Base-by-base conservation (phyloP, 1,140 invertebrate species). In the Caenorhabditis latens region DNA sequence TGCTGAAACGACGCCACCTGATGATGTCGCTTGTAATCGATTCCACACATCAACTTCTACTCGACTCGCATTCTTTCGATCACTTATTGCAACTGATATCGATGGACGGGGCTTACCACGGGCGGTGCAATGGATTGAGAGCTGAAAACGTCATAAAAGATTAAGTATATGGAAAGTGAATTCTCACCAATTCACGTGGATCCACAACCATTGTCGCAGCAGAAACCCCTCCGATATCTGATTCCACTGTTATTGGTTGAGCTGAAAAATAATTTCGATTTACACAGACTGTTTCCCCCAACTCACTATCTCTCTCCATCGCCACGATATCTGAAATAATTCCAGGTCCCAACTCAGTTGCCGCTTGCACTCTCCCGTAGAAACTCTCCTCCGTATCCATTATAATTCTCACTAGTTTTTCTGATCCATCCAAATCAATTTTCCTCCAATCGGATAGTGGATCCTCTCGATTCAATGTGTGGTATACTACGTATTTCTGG, bases 241-340 rank as follows among this genome's bases (percentile, higher is more conserved):
- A 79, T 42, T 79, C 71, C 46, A 79, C 71, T 4, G 71, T 53
- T 24, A 79, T 79, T 21, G 71, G 71, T 50, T 79, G 71, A 24
- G 71, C 71, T 79, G 46, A 50, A 79, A 79, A 53, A 53, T 53
- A 8, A 3, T 11, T 8, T 11, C 9, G 3, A 53, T 53, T 53
- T 4, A 5, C 19, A 0, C 2, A 32, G n/a, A 32, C 14, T 63
- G 1, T 63, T 63, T 24, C 14, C 21, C 11, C 11, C 11, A 61
- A 21, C 82, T 57, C 40, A 75, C 53, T 55, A 57, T 85, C 84
- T 43, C 84, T 85, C 24, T 85, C 84, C 46, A 85, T 85, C 2
- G 84, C 84, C 48, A 85, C 84, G 16, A 85, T 67, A 40, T 85
- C 84, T 4, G 84, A 85, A 57, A 85, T 85, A n/a, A 85, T 85